A percentile compares a stretch with the other conserved stretches of the same genome.
Evolutionary conservation across 2,113 vertebrate species (phyloP).

Genomic region (Sylvilagus bachmani): DNA sequence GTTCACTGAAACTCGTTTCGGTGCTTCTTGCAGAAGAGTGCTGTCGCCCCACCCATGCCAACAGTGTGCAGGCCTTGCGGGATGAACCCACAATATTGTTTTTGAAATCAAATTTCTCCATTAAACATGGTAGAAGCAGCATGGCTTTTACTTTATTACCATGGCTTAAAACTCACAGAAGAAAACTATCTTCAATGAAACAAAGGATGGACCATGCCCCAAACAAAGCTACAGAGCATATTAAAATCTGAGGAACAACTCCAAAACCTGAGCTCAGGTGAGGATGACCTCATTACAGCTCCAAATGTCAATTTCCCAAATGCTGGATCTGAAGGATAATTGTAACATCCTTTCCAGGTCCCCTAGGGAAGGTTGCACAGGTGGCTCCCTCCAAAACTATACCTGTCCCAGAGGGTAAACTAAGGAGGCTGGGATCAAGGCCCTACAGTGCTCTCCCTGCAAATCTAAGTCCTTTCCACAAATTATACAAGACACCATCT

Average conservation of each 20-base stretch:
- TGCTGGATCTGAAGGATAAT: not conserved
- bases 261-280: not conserved
- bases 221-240: not conserved
- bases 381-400: not conserved
- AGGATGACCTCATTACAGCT: not conserved
- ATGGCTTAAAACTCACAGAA: constrained; percentile 11
- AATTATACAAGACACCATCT: not conserved
- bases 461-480: not conserved
- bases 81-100: not conserved
- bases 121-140: not conserved
- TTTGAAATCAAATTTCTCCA: constrained; percentile 30
- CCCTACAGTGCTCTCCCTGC: not conserved
- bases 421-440: not conserved
- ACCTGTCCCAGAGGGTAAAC: not conserved
- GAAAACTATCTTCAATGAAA: not conserved
- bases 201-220: not conserved
- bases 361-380: not conserved
- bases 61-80: too few relatives aligned
- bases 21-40: too few relatives aligned
- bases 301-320: not conserved
- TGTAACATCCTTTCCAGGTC: not conserved
- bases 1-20: too few relatives aligned
- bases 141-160: not conserved
- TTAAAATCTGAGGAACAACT: not conserved
- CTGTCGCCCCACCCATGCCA: too few relatives aligned